phyloP scores from a whole-genome alignment of 2,888 invertebrate species.

The Clunio marinus region DNA sequence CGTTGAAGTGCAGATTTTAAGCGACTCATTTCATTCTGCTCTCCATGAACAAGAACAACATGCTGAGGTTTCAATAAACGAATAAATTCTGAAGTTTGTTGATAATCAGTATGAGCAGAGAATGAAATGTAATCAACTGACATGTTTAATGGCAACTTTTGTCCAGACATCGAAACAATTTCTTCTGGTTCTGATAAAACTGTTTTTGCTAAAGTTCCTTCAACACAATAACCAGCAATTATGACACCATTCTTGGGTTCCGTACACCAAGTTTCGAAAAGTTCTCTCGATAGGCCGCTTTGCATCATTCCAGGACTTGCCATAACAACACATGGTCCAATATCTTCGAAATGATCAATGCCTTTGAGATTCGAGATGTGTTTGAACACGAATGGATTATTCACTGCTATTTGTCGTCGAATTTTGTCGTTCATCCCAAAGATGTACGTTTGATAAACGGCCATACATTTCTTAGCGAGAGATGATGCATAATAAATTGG shows the following conservation, averaged over 20 bases:
- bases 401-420: constrained; percentile 90
- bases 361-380: constrained; percentile 96
- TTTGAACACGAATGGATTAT: constrained; percentile 97
- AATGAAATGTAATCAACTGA: constrained; percentile 99
- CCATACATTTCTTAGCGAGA: constrained; percentile 99
- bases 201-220: constrained; percentile 85
- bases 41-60: constrained; percentile 95
- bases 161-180: constrained; percentile 90
- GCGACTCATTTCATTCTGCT: constrained; percentile 97
- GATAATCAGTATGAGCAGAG: constrained; percentile 97
- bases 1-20: constrained; percentile 89
- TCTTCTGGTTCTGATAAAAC: constrained; percentile 97
- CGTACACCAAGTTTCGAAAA: constrained; percentile 99
- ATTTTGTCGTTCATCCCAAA: constrained; percentile 99
- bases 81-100: constrained; percentile 97
- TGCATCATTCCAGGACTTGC: constrained; percentile 99
- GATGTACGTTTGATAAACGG: constrained; percentile 98
- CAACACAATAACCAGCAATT: constrained; percentile 93
- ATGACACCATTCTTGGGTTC: constrained; percentile 98
- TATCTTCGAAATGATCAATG: constrained; percentile 99
- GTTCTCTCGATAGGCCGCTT: constrained; percentile 91
- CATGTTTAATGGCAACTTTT: constrained; percentile 93
- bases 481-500: constrained; percentile 99
- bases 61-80: constrained; percentile 91
- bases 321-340: constrained; percentile 99